These are phyloP conservation scores for Trididemnum nubilum DNA, from an alignment of 23 tunicate species.

Conservation along the genomic window DNA sequence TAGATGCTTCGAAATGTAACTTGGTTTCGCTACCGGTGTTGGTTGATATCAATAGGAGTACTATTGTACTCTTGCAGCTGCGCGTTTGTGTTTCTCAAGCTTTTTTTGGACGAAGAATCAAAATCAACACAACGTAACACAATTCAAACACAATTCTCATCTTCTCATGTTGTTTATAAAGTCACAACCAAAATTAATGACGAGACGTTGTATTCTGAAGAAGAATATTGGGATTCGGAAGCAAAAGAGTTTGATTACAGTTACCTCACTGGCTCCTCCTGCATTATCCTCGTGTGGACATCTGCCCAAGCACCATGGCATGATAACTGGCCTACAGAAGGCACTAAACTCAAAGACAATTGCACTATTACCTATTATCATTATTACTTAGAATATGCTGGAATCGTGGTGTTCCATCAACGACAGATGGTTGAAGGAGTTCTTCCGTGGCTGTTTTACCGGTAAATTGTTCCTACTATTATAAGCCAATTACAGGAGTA, in stretches of 20 bases:
- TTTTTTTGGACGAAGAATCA: too few relatives aligned
- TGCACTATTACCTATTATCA: slow-evolving; percentile 4
- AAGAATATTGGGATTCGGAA: slow-evolving; percentile 5
- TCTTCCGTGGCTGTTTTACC: neutral
- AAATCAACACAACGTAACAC: too few relatives aligned
- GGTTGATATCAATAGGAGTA: too few relatives aligned
- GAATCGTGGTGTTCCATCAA: slow-evolving; percentile 22
- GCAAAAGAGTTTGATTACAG: neutral
- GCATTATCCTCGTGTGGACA: neutral
- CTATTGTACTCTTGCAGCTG: too few relatives aligned
- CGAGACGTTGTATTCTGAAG: too few relatives aligned
- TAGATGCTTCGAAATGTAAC: too few relatives aligned
- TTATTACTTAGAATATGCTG: neutral
- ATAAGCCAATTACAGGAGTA: too few relatives aligned
- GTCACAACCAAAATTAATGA: too few relatives aligned
- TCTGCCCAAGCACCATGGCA: neutral
- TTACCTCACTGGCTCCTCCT: neutral
- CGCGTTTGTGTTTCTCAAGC: too few relatives aligned
- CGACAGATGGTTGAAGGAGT: neutral
- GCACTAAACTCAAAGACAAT: neutral
- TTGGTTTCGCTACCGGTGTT: too few relatives aligned
- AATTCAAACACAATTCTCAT: too few relatives aligned
- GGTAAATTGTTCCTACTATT: neutral
- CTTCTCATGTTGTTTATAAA: too few relatives aligned
- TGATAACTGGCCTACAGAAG: slow-evolving; percentile 13